phyloP scores from a whole-genome alignment of 2,113 vertebrate species.

The Paramormyrops kingsleyae region DNA sequence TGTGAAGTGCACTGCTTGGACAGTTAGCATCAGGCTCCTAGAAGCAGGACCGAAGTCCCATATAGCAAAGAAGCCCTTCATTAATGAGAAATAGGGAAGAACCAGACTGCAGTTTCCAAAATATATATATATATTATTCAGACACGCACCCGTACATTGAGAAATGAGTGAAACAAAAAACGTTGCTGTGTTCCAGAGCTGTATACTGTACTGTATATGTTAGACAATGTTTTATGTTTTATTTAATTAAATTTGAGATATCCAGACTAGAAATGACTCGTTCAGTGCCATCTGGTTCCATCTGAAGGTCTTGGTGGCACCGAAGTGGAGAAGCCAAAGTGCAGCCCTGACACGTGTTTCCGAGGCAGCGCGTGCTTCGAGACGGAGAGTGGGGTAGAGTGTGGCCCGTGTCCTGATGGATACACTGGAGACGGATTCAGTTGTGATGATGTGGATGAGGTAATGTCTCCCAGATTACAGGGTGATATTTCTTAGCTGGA shows the following conservation, averaged over 20 bases:
- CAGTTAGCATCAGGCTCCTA: too few relatives aligned
- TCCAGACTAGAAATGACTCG: neutral
- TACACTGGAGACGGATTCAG: slow-evolving; percentile 86
- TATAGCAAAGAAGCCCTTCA: too few relatives aligned
- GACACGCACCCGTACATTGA: too few relatives aligned
- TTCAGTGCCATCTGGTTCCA: neutral
- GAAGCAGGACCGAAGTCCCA: too few relatives aligned
- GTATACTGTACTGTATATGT: neutral
- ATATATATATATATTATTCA: too few relatives aligned
- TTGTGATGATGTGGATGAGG: slow-evolving; percentile 91
- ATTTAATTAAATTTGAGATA: neutral
- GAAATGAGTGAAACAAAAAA: neutral
- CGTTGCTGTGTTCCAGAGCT: neutral
- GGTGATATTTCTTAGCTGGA: neutral
- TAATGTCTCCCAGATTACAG: slow-evolving; percentile 38
- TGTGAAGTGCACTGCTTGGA: too few relatives aligned
- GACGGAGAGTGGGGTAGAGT: slow-evolving; percentile 77
- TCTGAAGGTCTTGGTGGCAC: slow-evolving; percentile 56
- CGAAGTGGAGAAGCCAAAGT: slow-evolving; percentile 63
- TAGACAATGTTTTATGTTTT: neutral
- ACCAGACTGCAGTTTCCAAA: too few relatives aligned
- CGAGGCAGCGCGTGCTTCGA: slow-evolving; percentile 72
- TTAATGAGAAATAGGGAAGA: too few relatives aligned
- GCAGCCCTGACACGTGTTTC: slow-evolving; percentile 80
- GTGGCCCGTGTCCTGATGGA: slow-evolving; percentile 86